phyloP scores from a whole-genome alignment of 2,113 vertebrate genomes.

The Tamias sibiricus region DNA sequence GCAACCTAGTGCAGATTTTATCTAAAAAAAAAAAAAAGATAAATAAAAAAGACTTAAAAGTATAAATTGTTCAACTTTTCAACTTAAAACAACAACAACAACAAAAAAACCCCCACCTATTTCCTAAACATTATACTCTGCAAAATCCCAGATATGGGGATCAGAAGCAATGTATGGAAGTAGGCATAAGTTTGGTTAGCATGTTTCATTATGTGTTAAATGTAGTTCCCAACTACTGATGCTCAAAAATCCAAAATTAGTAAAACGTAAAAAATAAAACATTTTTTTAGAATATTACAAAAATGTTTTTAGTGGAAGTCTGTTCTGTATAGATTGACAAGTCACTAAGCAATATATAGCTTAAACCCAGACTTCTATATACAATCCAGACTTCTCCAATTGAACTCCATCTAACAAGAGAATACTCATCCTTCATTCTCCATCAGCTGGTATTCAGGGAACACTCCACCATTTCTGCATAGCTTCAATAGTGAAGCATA shows the following conservation, averaged over 20 bases:
- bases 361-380: too few relatives aligned
- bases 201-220: neutral
- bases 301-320: neutral
- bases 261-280: neutral
- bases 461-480: neutral
- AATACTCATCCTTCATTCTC: neutral
- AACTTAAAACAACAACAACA: neutral
- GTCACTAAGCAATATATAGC: neutral
- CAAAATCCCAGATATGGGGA: neutral
- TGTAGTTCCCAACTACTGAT: neutral
- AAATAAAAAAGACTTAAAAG: neutral
- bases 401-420: neutral
- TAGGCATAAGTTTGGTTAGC: neutral
- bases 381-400: neutral
- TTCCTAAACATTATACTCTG: neutral
- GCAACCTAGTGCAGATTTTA: neutral
- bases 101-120: neutral
- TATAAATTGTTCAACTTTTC: neutral
- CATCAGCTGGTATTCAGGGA: neutral
- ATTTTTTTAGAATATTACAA: neutral
- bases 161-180: neutral
- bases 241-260: slow-evolving; percentile 21
- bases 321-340: neutral
- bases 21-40: too few relatives aligned
- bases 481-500: neutral